A percentile compares a stretch with the other conserved stretches of the same genome.
These are phyloP conservation scores for Clitarchus hookeri DNA, from an alignment of 2,888 invertebrate species.

Conservation along the genomic window DNA sequence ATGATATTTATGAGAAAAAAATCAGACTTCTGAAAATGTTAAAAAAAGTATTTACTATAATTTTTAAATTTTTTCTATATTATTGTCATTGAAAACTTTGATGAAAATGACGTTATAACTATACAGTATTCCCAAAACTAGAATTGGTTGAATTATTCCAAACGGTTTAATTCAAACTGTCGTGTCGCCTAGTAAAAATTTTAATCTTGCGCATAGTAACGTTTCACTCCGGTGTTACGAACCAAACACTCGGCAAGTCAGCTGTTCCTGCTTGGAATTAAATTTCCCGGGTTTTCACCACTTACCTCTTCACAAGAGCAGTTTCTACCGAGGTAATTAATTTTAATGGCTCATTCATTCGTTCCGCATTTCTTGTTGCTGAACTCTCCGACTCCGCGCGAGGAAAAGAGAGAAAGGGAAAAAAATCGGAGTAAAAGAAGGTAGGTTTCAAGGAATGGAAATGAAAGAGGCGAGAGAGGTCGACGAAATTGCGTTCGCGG, in stretches of 20 bases:
- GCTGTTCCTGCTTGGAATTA: constrained; percentile 14
- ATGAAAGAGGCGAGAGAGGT: background rate
- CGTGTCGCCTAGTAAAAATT: background rate
- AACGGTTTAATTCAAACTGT: background rate
- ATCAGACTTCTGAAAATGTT: too few relatives aligned
- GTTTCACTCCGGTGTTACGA: background rate
- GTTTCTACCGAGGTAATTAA: constrained; percentile 4
- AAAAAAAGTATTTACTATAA: too few relatives aligned
- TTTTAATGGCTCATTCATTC: constrained; percentile 14
- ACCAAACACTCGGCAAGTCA: constrained; percentile 2
- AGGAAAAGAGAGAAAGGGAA: background rate
- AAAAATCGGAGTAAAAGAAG: background rate
- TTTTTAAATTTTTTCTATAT: too few relatives aligned
- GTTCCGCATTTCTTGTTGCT: constrained; percentile 14
- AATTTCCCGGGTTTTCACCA: constrained; percentile 4
- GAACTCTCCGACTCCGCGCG: background rate
- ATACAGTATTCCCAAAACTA: too few relatives aligned
- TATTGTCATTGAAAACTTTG: too few relatives aligned
- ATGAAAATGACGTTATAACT: too few relatives aligned
- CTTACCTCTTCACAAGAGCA: constrained; percentile 3
- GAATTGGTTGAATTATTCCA: too few relatives aligned
- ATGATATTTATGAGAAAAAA: too few relatives aligned
- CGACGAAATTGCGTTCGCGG: background rate
- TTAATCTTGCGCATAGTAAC: background rate
- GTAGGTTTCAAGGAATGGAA: background rate